Percentiles rank a stretch among this genome's conserved stretches.
These are phyloP conservation scores for Myiozetetes cayanensis DNA, from an alignment of 2,113 vertebrate species.

Conservation along the genomic window DNA sequence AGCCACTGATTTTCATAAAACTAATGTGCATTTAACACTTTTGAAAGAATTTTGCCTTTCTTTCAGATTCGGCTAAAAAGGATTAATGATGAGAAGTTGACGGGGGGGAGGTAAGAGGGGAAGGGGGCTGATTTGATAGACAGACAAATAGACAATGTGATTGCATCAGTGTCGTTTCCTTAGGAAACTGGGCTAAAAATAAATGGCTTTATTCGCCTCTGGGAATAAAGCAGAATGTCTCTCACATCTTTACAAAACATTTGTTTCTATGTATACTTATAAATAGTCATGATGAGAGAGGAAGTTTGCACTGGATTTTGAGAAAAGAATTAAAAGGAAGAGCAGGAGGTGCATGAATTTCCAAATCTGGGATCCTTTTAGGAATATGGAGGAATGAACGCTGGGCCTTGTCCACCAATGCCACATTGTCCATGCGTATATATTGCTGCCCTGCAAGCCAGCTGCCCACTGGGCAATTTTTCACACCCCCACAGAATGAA, in stretches of 20 bases:
- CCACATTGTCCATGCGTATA: background rate
- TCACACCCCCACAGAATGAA: background rate
- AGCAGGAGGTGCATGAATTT: background rate
- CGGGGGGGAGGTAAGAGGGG: background rate
- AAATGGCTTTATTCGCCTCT: conserved; percentile 47
- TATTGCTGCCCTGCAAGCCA: background rate
- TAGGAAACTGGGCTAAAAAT: conserved; percentile 66
- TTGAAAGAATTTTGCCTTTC: background rate
- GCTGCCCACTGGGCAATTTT: fast-evolving
- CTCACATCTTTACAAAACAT: conserved; percentile 59
- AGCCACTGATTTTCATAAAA: background rate
- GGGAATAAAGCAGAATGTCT: conserved; percentile 61
- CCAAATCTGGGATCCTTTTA: background rate
- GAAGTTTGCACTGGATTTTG: conserved; percentile 52
- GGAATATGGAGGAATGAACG: background rate
- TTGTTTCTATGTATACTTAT: conserved; percentile 48
- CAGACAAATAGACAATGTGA: conserved; percentile 63
- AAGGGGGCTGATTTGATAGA: conserved; percentile 1
- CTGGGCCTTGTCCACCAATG: background rate
- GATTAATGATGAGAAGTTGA: conserved; percentile 4
- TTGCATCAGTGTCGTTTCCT: conserved; percentile 65
- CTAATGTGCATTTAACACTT: background rate
- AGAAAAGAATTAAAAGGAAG: conserved; percentile 38
- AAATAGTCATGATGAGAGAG: conserved; percentile 55
- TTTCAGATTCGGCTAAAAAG: background rate